Evolutionary conservation across 2,888 invertebrate genomes (phyloP), one percentile per base, ranked within the genome.

Genomic region (Troides oblongomaculatus): DNA sequence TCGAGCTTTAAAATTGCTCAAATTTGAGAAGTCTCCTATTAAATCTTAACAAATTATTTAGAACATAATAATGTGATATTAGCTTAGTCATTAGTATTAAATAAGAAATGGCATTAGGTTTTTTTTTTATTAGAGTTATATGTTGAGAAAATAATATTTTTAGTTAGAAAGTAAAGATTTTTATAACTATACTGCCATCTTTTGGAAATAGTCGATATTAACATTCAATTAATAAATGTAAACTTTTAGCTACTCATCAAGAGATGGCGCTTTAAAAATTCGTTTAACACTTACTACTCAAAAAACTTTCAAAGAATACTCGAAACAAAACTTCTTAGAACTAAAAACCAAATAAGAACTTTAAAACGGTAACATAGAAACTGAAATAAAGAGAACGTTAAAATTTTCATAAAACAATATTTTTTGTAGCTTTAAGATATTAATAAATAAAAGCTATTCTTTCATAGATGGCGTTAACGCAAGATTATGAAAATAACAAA

Each of bases 211-310:
- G 0, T 1, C 36, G 68, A 75, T 39, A 72, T 69, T 25, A 61
- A 30, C 43, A 14, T 7, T 23, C 23, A 12, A 3, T 23, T 17
- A 14, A 21, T 0, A 39, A 25, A 39, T 10, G 43, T 25, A 61
- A 66, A 62, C 63, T 67, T 81, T 76, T 56, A 23, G 74, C 84
- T 84, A 86, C 75, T 85, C 72, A 70, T 73, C 75, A 79, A 82
- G 64, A 89, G 89, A 88, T 89, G 86, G 85, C 86, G 85, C 79
- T 83, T 75, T 69, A 84, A 82, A 71, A 72, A 74, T 72, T 74
- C 58, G 21, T 53, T 69, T 12, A 74, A 7, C 17, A 6, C 21
- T 21, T 21, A 21, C 50, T 5, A 39, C 1, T 10, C 6, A 10
- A 39, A 7, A 7, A 39, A 39, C 2, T 50, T 18, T 18, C 14